Percentiles rank a stretch among this genome's conserved stretches.
Evolutionary conservation across 2,113 vertebrate species (phyloP).

Genomic region (Lophura nycthemera): DNA sequence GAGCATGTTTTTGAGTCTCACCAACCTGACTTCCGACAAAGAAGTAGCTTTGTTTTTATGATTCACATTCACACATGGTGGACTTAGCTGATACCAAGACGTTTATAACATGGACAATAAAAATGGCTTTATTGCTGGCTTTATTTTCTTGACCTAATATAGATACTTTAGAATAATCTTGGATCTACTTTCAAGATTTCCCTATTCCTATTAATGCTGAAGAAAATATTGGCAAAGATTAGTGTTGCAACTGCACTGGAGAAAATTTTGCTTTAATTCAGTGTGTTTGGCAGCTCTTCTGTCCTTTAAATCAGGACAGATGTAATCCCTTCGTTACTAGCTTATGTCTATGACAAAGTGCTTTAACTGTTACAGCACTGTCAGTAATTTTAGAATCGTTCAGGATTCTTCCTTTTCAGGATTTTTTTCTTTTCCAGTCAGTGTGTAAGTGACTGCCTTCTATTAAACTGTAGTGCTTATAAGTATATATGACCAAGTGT

Average conservation of each 20-base stretch:
- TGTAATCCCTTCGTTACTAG: neutral
- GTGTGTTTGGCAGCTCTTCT: neutral
- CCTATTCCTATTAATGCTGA: neutral
- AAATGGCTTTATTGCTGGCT: conserved; percentile 2
- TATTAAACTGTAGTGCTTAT: neutral
- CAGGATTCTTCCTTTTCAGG: neutral
- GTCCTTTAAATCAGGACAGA: neutral
- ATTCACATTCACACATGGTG: neutral
- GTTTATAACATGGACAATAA: neutral
- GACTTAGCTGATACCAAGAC: neutral
- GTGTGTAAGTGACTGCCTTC: neutral
- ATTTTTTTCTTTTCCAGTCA: neutral
- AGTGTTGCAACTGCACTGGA: neutral
- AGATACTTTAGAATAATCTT: neutral
- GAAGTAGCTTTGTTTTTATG: neutral
- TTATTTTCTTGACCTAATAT: neutral
- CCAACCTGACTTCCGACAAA: neutral
- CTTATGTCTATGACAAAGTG: neutral
- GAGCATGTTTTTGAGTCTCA: neutral
- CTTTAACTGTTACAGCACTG: neutral
- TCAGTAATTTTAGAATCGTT: neutral
- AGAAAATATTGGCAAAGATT: neutral
- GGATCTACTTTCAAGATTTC: neutral
- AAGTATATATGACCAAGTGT: neutral
- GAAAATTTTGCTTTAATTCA: neutral